Evolutionary conservation across 2,888 invertebrate genomes (phyloP), one percentile per base, ranked within the genome.

Genomic region (Eilema griseolum): DNA sequence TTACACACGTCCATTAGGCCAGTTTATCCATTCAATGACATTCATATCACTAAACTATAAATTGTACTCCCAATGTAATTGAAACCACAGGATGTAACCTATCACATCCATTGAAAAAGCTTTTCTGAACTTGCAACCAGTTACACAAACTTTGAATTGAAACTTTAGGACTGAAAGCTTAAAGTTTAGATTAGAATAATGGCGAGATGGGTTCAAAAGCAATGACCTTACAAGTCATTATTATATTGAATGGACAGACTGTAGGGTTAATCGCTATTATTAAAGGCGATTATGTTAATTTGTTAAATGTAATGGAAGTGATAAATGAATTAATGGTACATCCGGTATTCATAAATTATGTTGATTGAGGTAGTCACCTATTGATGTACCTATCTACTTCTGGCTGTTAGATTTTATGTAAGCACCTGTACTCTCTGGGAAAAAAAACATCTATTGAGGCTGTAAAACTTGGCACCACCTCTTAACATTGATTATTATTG

Each of bases 41-140:
- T 82, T 84, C 78, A 78, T 86, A 91, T 89, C 88, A 90, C 90
- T 91, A 89, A 88, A 90, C 87, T 83, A 88, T 87, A 88, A 90
- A 90, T 87, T 90, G 89, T 86, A 86, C 85, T 89, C 85, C 78
- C 86, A 86, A 87, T 89, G 92, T 92, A 94, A 94, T 92, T 93
- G 89, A 93, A 90, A 88, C 92, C 88, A 88, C 93, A 94, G 94
- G 94, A 94, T 92, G 93, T 90, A 88, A 85, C 92, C 90, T 89
- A 93, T 94, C 90, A 90, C 86, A 87, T 85, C 85, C 90, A 91
- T 91, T 92, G 88, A 91, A 85, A 71, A 90, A 89, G 62, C 89
- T 89, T 92, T 92, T 89, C 88, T 88, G 88, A 86, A 86, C 86
- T 86, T 86, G 77, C 81, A 75, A 82, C 79, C 75, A 70, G 75